A percentile compares a stretch with the other conserved stretches of the same genome.
Conservation (phyloP, 2,888 invertebrate genomes). For the Cryptus viduatorius region DNA sequence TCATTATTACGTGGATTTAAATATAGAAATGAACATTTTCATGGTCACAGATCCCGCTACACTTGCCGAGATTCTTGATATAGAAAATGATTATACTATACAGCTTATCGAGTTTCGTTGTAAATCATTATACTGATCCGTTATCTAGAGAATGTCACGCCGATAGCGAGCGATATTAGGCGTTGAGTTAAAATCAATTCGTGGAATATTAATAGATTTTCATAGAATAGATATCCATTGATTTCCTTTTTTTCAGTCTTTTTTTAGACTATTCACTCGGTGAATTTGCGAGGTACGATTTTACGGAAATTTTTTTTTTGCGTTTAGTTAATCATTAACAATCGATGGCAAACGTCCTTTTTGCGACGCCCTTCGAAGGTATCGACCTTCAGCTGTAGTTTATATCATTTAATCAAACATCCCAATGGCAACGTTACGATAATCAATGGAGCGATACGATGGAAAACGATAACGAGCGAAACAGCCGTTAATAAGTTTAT, state of each 20-base stretch:
- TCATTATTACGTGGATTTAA: background rate
- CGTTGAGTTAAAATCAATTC: too few species aligned
- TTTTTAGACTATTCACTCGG: background rate
- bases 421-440: background rate
- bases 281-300: background rate
- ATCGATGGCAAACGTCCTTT: constrained; percentile 1
- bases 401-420: background rate
- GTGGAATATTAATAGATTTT: too few species aligned
- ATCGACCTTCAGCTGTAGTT: constrained; percentile 10
- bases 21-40: background rate
- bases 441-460: background rate
- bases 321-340: background rate
- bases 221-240: background rate
- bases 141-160: background rate
- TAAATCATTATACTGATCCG: background rate
- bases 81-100: background rate
- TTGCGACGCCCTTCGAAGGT: constrained; percentile 11
- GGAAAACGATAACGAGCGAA: background rate
- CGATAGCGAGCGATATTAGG: background rate
- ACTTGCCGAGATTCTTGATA: background rate
- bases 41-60: background rate
- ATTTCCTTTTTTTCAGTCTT: background rate
- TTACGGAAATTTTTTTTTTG: background rate
- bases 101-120: background rate
- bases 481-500: background rate